phyloP scores from a whole-genome alignment of 2,888 invertebrate species.

The Pimpla rufipes region DNA sequence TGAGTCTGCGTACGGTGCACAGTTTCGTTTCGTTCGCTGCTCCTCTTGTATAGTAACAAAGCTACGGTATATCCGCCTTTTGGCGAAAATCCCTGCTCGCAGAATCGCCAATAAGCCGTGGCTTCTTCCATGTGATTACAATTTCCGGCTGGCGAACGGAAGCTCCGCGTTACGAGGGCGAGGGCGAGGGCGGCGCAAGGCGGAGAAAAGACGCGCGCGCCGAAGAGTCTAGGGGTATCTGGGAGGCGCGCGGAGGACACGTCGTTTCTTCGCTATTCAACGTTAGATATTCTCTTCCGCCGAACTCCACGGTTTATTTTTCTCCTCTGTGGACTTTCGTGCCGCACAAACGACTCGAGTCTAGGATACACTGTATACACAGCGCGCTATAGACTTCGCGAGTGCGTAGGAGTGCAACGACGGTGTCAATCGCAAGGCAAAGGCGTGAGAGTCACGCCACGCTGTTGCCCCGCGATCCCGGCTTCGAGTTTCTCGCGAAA shows the following conservation, averaged over 20 bases:
- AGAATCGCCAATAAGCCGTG: not conserved
- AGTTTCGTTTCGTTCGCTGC: not conserved
- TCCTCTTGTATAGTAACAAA: not conserved
- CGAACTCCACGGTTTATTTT: not conserved
- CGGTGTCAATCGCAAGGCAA: not conserved
- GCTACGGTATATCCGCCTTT: not conserved
- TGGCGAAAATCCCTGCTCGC: constrained; percentile 8
- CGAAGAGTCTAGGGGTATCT: constrained; percentile 18
- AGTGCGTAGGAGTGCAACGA: not conserved
- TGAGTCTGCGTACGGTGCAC: not conserved
- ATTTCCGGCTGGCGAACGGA: constrained; percentile 21
- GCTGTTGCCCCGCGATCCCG: not conserved
- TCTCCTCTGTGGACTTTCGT: not conserved
- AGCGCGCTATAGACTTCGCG: too few species aligned
- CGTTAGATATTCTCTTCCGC: not conserved
- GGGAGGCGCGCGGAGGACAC: not conserved
- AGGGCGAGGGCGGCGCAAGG: not conserved
- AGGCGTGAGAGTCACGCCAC: not conserved
- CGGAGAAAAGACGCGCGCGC: constrained; percentile 1
- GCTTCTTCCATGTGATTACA: constrained; percentile 31
- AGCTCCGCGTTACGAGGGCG: not conserved
- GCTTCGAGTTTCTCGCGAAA: constrained; percentile 1
- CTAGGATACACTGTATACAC: not conserved
- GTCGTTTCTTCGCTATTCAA: constrained; percentile 12
- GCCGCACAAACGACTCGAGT: not conserved